Evolutionary conservation across 2,888 invertebrate genomes (phyloP), one percentile per base, ranked within the genome.

Genomic region (Silvanus unidentatus): DNA sequence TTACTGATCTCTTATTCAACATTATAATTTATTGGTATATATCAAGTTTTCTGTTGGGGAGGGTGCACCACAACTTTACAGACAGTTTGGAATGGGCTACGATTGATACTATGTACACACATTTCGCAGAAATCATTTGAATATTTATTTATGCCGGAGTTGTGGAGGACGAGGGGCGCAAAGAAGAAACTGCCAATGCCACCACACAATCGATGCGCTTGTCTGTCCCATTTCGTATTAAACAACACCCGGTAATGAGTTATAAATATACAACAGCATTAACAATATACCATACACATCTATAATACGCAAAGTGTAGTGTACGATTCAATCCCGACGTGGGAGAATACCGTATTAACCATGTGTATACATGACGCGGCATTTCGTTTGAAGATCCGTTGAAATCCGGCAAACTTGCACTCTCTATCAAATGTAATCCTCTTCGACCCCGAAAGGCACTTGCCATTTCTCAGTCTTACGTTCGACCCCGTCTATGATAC

Each of bases 291-390:
- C 13, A 32, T 32, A 32, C 13, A 32, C n/a, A n/a, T n/a, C n/a
- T 37, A 14, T 37, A 12, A 16, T 16, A 37, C 14, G 32, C n/a
- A 32, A 12, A 12, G 32, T 32, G 32, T 12, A n/a, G 27, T 35
- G 49, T 48, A 51, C 48, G 52, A 51, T 53, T 48, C 52, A 51
- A 68, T 67, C 67, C n/a, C 66, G 48, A 48, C 69, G 69, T 70
- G 70, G 67, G 70, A 70, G 62, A 55, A 53, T 64, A 54, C 54
- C 57, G 69, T 63, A 67, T 70, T 70, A 70, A 64, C 57, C 64
- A 65, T 57, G 63, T 68, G 66, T 63, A 61, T 63, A 65, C 64
- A 65, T 61, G 62, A 62, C 64, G 63, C 60, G 62, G 62, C 64
- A 63, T 64, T 61, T 62, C 57, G 48, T 51, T 45, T 45, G 45